Conservation (phyloP, 53 echinoderm and acorn worm species). For the Glandiceps talaboti region DNA sequence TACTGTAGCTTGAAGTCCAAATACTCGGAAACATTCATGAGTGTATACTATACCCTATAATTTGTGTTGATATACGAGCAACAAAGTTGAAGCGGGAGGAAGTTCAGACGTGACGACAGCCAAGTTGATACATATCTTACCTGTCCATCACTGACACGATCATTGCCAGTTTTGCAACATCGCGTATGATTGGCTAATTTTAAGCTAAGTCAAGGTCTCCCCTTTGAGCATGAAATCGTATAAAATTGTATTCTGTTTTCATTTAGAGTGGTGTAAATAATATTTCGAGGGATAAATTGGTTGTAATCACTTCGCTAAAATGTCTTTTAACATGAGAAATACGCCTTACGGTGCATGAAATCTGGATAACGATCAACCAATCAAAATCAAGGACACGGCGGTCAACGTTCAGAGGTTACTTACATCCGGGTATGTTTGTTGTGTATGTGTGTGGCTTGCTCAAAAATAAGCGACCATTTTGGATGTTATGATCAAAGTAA, state of each 20-base stretch:
- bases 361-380: background rate
- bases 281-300: too few relatives aligned
- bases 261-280: too few relatives aligned
- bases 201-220: background rate
- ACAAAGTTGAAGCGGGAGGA: too few relatives aligned
- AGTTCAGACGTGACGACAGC: background rate
- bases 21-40: too few relatives aligned
- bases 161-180: background rate
- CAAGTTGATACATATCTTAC: background rate
- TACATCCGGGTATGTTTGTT: background rate
- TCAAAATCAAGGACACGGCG: background rate
- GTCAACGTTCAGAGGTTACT: background rate
- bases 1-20: too few relatives aligned
- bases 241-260: too few relatives aligned
- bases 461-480: background rate
- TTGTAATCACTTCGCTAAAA: too few relatives aligned
- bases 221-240: too few relatives aligned
- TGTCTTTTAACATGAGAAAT: too few relatives aligned
- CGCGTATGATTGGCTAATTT: background rate
- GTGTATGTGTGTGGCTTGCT: background rate
- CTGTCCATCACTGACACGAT: background rate
- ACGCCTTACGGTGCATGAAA: background rate
- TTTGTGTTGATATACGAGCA: too few relatives aligned
- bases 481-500: background rate
- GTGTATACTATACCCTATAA: too few relatives aligned